These are phyloP conservation scores for Temnothorax rugatulus DNA, from an alignment of 2,888 invertebrate genomes.

Conservation along the genomic window DNA sequence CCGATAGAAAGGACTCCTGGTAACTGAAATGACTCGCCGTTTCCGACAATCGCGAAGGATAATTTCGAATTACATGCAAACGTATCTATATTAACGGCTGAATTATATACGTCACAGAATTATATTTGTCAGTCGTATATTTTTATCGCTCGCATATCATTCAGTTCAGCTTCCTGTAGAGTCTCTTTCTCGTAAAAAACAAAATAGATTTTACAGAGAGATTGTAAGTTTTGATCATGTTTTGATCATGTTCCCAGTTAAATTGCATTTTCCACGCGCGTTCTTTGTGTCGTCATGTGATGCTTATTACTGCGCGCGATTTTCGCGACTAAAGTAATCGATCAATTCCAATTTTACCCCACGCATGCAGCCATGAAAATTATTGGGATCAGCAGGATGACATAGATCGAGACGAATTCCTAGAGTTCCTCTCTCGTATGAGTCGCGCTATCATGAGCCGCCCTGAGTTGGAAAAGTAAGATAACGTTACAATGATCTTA, in stretches of 20 bases:
- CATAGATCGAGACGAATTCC: slow-evolving; percentile 92
- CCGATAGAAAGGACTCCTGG: slow-evolving; percentile 54
- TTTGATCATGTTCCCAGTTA: neutral
- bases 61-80: slow-evolving; percentile 10
- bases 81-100: neutral
- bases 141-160: neutral
- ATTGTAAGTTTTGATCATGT: neutral
- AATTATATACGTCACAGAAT: neutral
- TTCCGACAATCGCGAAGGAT: slow-evolving; percentile 29
- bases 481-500: slow-evolving; percentile 70
- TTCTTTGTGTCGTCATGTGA: neutral
- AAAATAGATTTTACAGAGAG: neutral
- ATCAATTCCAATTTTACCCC: slow-evolving; percentile 26
- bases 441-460: slow-evolving; percentile 91
- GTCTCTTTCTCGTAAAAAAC: neutral
- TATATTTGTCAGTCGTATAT: slow-evolving; percentile 4
- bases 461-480: slow-evolving; percentile 93
- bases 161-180: neutral
- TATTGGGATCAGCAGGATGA: slow-evolving; percentile 86
- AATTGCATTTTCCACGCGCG: neutral
- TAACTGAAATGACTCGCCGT: slow-evolving; percentile 49
- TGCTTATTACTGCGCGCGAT: neutral
- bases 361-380: slow-evolving; percentile 58
- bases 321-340: slow-evolving; percentile 15
- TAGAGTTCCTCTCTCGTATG: slow-evolving; percentile 92